These are phyloP conservation scores for Lasaia peninsularis DNA, from an alignment of 1,140 invertebrate species.

Conservation along the genomic window DNA sequence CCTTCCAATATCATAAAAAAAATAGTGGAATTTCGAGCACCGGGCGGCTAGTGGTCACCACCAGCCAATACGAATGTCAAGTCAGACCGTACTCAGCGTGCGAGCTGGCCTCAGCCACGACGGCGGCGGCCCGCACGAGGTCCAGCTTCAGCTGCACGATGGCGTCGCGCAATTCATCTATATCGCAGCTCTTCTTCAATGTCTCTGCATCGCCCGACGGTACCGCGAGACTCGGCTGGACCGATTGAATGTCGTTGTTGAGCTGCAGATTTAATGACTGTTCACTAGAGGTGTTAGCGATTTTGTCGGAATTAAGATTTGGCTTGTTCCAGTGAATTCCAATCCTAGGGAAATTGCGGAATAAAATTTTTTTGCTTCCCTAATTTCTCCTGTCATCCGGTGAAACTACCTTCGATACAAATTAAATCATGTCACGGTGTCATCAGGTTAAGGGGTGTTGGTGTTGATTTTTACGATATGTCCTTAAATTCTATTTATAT, in stretches of 20 bases:
- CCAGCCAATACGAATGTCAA: no score
- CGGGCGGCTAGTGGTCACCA: no score
- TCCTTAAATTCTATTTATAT: no score
- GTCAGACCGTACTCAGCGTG: conserved; percentile 80
- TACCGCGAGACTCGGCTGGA: conserved; percentile 37
- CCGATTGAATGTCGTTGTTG: conserved; percentile 48
- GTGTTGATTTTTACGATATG: no score
- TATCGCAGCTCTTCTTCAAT: conserved; percentile 52
- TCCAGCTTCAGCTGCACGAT: conserved; percentile 77
- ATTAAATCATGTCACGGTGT: no score
- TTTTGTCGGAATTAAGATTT: neutral
- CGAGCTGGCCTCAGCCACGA: conserved; percentile 80
- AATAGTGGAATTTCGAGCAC: conserved; percentile 22
- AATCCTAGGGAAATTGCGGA: no score
- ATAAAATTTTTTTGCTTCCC: no score
- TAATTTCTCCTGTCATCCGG: no score
- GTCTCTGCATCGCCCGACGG: conserved; percentile 39
- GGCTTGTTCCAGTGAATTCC: neutral
- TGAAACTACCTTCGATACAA: no score
- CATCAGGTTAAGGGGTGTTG: no score
- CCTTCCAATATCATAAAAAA: conserved; percentile 1
- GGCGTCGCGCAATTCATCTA: conserved; percentile 62
- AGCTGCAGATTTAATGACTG: conserved; percentile 31
- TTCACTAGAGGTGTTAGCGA: neutral
- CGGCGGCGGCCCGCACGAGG: conserved; percentile 80